Evolutionary conservation across 2,113 vertebrate genomes (phyloP).

Genomic region (Callospermophilus lateralis): DNA sequence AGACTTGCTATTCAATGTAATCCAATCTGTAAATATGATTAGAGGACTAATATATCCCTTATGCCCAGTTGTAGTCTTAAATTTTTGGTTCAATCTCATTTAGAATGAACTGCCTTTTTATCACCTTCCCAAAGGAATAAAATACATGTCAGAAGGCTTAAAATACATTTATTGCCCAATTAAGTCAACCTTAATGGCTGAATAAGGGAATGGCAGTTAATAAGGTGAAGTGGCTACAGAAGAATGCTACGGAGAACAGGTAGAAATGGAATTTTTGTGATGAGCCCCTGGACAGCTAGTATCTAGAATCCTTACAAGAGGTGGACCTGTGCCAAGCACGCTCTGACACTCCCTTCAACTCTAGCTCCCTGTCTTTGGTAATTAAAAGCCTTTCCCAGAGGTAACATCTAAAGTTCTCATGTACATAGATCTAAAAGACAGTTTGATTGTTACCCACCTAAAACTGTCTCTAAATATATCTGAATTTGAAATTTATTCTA

Average conservation of each 20-base stretch:
- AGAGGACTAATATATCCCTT: neutral
- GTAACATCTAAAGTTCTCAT: conserved; percentile 41
- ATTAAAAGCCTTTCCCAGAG: neutral
- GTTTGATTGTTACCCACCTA: conserved; percentile 48
- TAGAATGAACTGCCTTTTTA: conserved; percentile 57
- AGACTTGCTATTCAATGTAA: conserved; percentile 50
- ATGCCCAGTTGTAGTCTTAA: neutral
- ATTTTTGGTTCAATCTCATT: conserved; percentile 47
- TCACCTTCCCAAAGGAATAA: conserved; percentile 45
- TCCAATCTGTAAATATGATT: conserved; percentile 44
- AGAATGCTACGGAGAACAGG: neutral
- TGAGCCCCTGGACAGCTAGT: neutral
- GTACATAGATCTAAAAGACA: conserved; percentile 43
- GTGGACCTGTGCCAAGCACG: neutral
- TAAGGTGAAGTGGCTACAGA: neutral
- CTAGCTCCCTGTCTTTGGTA: neutral
- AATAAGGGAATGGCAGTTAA: conserved; percentile 30
- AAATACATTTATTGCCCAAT: conserved; percentile 46
- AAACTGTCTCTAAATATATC: conserved; percentile 68
- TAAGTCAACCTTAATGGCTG: neutral
- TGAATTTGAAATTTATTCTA: conserved; percentile 60
- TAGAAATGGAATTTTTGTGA: conserved; percentile 51
- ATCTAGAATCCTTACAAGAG: neutral
- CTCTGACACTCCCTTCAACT: neutral
- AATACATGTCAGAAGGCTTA: conserved; percentile 58